Evolutionary conservation across 2,113 vertebrate genomes (phyloP).

Genomic region (Diglossa brunneiventris): DNA sequence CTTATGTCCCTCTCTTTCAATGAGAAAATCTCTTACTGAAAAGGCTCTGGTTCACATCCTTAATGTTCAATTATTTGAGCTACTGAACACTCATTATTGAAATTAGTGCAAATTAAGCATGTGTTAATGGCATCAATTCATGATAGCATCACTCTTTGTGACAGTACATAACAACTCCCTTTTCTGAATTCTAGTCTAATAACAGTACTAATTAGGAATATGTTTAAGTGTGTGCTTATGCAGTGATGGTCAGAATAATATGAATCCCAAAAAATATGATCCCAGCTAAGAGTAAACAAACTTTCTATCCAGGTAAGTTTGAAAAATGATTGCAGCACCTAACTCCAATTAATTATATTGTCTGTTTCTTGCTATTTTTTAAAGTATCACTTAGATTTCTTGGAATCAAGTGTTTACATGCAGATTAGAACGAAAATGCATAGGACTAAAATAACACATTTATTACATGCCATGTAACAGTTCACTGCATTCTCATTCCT

Average conservation of each 20-base stretch:
- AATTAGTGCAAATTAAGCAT: constrained; percentile 50
- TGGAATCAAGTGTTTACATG: neutral
- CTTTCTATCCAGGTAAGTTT: neutral
- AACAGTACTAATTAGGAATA: neutral
- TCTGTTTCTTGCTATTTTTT: neutral
- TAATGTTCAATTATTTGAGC: constrained; percentile 12
- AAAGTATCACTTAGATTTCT: neutral
- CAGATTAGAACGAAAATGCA: constrained; percentile 20
- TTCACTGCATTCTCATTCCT: constrained; percentile 11
- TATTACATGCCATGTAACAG: constrained; percentile 25
- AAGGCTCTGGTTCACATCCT: neutral
- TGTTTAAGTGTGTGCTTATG: neutral
- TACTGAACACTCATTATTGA: constrained; percentile 28
- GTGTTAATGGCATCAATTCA: constrained; percentile 17
- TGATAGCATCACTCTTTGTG: neutral
- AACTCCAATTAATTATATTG: neutral
- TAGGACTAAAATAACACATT: neutral
- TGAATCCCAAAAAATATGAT: neutral
- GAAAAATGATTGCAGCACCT: neutral
- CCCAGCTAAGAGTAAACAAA: neutral
- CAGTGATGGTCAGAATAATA: neutral
- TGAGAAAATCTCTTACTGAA: neutral
- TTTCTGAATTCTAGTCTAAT: constrained; percentile 7
- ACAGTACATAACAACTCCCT: neutral
- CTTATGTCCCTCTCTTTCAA: neutral